Percentiles rank a stretch among this genome's conserved stretches.
These are phyloP conservation scores for Heterotis niloticus DNA, from an alignment of 2,113 vertebrate genomes.

Conservation along the genomic window DNA sequence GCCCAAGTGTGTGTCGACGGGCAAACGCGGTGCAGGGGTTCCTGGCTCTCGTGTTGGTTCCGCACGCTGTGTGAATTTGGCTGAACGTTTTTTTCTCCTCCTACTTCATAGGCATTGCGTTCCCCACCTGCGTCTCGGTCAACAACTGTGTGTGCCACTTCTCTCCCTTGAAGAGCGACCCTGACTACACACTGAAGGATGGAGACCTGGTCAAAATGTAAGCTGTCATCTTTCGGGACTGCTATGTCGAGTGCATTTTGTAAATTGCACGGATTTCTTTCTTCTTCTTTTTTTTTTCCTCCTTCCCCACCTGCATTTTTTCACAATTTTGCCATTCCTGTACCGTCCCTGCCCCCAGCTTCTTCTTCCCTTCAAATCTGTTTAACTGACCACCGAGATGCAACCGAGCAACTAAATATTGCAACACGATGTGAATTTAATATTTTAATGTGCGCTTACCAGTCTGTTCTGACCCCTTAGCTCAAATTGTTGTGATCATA, in stretches of 20 bases:
- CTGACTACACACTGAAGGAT: slow-evolving; percentile 85
- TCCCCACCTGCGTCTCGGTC: slow-evolving; percentile 92
- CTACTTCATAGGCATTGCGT: slow-evolving; percentile 79
- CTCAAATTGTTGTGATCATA: too few species aligned
- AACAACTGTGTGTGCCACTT: slow-evolving; percentile 98
- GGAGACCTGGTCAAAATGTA: slow-evolving; percentile 95
- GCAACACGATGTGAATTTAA: too few species aligned
- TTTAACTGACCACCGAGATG: too few species aligned
- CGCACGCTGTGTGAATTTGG: not conserved
- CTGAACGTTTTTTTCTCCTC: slow-evolving; percentile 24
- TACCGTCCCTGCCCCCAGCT: too few species aligned
- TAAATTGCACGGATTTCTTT: not conserved
- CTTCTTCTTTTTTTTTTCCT: not conserved
- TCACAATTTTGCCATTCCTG: too few species aligned
- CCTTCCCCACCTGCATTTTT: too few species aligned
- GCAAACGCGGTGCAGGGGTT: too few species aligned
- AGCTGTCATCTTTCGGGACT: slow-evolving; percentile 34
- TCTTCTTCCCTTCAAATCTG: too few species aligned
- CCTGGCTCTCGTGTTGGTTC: not conserved
- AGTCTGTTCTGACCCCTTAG: too few species aligned
- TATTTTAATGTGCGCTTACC: too few species aligned
- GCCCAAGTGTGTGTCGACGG: not conserved
- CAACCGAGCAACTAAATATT: too few species aligned
- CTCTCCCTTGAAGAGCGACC: slow-evolving; percentile 95
- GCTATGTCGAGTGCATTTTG: not conserved